Base-by-base conservation (phyloP, 2,113 vertebrate species). In the Rhinoptilus africanus region DNA sequence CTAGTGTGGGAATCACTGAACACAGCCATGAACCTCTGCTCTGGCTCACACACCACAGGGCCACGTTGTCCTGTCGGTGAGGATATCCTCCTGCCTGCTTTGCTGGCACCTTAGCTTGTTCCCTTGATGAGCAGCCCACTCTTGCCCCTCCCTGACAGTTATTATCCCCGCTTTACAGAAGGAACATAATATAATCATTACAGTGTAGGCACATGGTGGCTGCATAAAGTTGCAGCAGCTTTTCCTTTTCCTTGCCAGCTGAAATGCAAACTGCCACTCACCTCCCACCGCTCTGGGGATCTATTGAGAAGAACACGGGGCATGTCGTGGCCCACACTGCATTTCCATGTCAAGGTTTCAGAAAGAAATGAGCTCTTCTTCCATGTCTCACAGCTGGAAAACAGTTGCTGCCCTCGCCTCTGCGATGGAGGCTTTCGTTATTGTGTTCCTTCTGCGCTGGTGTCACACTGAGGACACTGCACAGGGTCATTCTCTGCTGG, bases 41-140 rank as follows among this genome's bases (percentile, higher is more conserved):
- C 26, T 41, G 21, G 26, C 57, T 82, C 3, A 0, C 27, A 3
- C 4, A 28, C 37, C 37, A 6, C 0, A 2, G 62, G 48, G 18
- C 45, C 47, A 32, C 11, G 3, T 39, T 43, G 2, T 39, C 50
- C 54, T 39, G 28, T 7, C 1, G 2, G 30, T 34, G 57, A 77
- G 77, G 41, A 54, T 7, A 59, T 48, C 43, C 30, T 76, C n/a
- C 82, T 66, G 64, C 51, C 22, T 72, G 45, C 39, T 53, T 37
- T 59, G 35, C 68, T 85, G 67, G 20, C 56, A 39, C 68, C 62
- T 62, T 27, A 19, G 37, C 56, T 76, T 16, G 23, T 94, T 67
- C 72, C 47, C 60, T 68, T 9, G 27, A 73, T 72, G 53, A 73
- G 41, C 72, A 83, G 24, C 87, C 81, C 69, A 54, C 76, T 66